Evolutionary conservation across 2,888 invertebrate genomes (phyloP).

Genomic region (Eumacrocentrus americanus): DNA sequence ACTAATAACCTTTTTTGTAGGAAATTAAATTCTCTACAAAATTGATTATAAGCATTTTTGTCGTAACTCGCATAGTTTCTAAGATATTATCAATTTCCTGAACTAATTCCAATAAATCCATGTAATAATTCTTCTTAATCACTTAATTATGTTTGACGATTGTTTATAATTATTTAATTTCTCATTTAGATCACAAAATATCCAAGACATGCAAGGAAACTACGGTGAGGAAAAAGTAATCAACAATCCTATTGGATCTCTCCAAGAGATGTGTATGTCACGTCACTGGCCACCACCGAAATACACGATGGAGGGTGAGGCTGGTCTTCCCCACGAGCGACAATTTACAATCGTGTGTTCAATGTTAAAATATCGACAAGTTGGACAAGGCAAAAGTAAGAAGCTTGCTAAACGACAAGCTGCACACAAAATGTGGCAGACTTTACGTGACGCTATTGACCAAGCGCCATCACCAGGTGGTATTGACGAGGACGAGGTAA

Average conservation of each 20-base stretch:
- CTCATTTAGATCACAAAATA: constrained; percentile 59
- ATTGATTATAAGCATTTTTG: too few relatives aligned
- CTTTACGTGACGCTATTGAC: constrained; percentile 78
- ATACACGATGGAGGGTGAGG: constrained; percentile 88
- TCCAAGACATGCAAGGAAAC: constrained; percentile 49
- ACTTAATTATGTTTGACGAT: neutral
- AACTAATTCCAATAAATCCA: too few relatives aligned
- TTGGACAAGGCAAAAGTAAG: constrained; percentile 92
- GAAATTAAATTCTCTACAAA: too few relatives aligned
- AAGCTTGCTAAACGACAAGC: constrained; percentile 96
- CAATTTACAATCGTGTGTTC: constrained; percentile 93
- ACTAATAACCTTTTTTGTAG: too few relatives aligned
- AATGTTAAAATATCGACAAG: constrained; percentile 83
- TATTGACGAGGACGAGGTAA: constrained; percentile 77
- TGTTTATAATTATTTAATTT: neutral
- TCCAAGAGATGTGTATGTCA: constrained; percentile 96
- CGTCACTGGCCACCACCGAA: constrained; percentile 93
- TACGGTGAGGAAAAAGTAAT: constrained; percentile 78
- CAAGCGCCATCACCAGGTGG: constrained; percentile 65
- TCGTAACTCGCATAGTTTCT: too few relatives aligned
- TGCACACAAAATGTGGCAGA: constrained; percentile 92
- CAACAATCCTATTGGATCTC: constrained; percentile 93
- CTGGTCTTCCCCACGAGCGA: constrained; percentile 90
- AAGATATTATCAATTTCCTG: too few relatives aligned
- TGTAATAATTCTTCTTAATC: too few relatives aligned